Conservation (phyloP, 2,888 invertebrate species). For the Marasmarcha lunaedactyla region DNA sequence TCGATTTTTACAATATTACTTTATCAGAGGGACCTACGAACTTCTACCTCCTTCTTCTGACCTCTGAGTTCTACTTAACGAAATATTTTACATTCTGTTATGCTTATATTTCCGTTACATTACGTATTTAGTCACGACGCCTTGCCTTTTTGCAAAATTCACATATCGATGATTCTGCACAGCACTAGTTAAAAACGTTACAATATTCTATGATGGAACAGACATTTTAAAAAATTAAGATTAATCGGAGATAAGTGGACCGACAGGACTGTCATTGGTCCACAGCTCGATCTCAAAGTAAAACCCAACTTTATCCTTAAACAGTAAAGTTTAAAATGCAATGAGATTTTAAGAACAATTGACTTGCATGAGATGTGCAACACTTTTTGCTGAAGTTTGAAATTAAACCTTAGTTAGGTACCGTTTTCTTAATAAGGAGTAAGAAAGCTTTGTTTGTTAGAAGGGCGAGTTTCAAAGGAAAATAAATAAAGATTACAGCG, state of each 20-base stretch:
- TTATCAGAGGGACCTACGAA: too few species aligned
- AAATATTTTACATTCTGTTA: too few species aligned
- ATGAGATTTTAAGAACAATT: slow-evolving; percentile 13
- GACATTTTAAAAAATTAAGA: slow-evolving; percentile 17
- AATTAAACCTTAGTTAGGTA: slow-evolving; percentile 22
- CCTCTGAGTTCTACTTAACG: too few species aligned
- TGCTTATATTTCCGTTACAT: too few species aligned
- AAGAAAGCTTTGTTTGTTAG: slow-evolving; percentile 9
- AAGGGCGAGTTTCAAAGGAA: too few species aligned
- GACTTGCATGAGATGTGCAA: slow-evolving; percentile 32
- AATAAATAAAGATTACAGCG: too few species aligned
- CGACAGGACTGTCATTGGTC: slow-evolving; percentile 19
- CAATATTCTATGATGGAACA: slow-evolving; percentile 11
- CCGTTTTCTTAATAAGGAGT: slow-evolving; percentile 29
- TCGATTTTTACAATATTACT: too few species aligned
- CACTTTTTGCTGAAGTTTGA: slow-evolving; percentile 23
- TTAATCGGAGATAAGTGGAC: slow-evolving; percentile 20
- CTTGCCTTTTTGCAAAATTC: too few species aligned
- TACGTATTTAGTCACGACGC: too few species aligned
- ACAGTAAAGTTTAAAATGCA: slow-evolving; percentile 5
- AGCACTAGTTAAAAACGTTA: slow-evolving; percentile 9
- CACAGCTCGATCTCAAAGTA: slow-evolving; percentile 9
- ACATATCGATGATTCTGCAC: too few species aligned
- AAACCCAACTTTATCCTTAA: slow-evolving; percentile 6
- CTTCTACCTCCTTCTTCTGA: too few species aligned